phyloP scores from a whole-genome alignment of 2,888 invertebrate species.

The Watsonalla cultraria region DNA sequence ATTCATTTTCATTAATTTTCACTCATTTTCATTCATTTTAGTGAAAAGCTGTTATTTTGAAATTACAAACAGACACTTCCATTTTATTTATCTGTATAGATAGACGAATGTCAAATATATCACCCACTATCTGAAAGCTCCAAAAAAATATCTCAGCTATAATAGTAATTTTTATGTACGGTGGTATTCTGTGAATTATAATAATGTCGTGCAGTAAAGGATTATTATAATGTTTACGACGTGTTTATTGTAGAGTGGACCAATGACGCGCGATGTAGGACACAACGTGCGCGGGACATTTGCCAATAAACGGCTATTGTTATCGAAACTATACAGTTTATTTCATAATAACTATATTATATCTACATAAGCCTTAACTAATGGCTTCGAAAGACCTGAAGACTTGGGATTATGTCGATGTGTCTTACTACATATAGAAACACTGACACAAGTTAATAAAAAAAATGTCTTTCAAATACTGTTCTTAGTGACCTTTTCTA shows the following conservation, averaged over 20 bases:
- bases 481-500: not conserved
- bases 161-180: not conserved
- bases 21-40: no score
- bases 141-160: not conserved
- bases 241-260: not conserved
- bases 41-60: no score
- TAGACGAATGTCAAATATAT: no score
- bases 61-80: no score
- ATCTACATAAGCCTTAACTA: constrained; percentile 5
- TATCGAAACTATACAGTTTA: not conserved
- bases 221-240: not conserved
- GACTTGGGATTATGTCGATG: not conserved
- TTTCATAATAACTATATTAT: constrained; percentile 8
- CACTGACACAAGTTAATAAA: not conserved
- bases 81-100: no score
- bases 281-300: constrained; percentile 3
- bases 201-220: not conserved
- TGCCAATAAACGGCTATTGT: not conserved
- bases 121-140: not conserved
- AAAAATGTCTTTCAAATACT: not conserved
- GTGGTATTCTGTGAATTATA: not conserved
- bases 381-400: no score
- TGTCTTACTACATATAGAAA: not conserved
- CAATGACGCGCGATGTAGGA: not conserved
- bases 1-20: no score